Evolutionary conservation across 2,888 invertebrate genomes (phyloP), one percentile per base, ranked within the genome.

Genomic region (Ecliptopera silaceata): DNA sequence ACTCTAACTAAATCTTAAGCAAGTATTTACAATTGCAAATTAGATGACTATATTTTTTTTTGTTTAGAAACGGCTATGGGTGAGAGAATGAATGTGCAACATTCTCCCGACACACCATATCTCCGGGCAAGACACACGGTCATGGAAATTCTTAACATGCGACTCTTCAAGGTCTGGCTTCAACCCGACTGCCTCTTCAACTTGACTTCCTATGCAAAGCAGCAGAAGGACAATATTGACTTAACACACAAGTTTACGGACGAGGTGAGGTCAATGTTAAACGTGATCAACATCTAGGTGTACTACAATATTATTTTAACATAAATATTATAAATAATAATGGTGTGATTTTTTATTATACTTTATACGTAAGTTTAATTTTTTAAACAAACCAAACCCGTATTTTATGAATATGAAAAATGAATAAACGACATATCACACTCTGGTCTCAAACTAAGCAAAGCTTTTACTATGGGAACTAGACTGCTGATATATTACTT

Each of bases 51-150:
- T n/a, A n/a, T 34, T 34, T 34, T 34, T 12, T 13, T 13, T 13
- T 34, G 13, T 12, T 26, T 18, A 94, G 95, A 95, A 77, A 94
- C 95, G 1, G 94, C 95, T 0, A 95, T 96, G 95, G 95, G 95
- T 0, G 91, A 93, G 56, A 87, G 91, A 43, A 92, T 95, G 75
- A 88, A 93, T 53, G 92, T 93, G 0, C 93, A 93, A 70, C 86
- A 89, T 41, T 83, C 88, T 0, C 80, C 82, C 0, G 91, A 93
- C 50, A 91, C 92, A 0, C 91, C 92, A n/a, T 95, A 94, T 77
- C 87, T 94, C 17, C 83, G 87, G 51, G 92, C 93, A 15, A 89
- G 93, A n/a, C 83, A 80, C 63, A 87, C 79, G 0, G 83, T 86
- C 13, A 87, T 92, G 77, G 76, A 80, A 22, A 87, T 92, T 46